Percentiles rank a stretch among this genome's conserved stretches.
These are phyloP conservation scores for Papilio xuthus DNA, from an alignment of 1,140 invertebrate species.

Conservation along the genomic window DNA sequence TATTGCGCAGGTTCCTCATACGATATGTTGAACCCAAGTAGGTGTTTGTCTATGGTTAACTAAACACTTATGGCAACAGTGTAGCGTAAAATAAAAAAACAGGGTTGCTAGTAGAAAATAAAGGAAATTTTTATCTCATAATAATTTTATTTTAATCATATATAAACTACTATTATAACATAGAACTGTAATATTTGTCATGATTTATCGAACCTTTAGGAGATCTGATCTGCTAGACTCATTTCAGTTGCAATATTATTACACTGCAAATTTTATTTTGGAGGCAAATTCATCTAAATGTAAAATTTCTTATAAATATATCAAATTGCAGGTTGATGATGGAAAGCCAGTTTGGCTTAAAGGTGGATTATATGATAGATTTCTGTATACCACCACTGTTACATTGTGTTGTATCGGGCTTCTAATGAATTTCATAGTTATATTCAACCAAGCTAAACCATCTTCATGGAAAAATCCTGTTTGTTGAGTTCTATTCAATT, in stretches of 20 bases:
- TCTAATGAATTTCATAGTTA: constrained; percentile 52
- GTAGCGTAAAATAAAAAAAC: too few species aligned
- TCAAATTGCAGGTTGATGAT: constrained; percentile 79
- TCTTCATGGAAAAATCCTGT: constrained; percentile 58
- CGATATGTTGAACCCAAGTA: too few species aligned
- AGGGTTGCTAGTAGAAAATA: too few species aligned
- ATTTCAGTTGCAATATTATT: neutral
- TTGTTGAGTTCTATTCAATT: too few species aligned
- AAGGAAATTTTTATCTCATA: too few species aligned
- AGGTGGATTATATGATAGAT: constrained; percentile 81
- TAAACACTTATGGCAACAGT: too few species aligned
- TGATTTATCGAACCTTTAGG: too few species aligned
- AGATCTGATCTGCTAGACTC: neutral
- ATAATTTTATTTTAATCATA: too few species aligned
- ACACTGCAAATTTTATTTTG: neutral
- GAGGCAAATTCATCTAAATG: neutral
- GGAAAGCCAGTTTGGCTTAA: constrained; percentile 84
- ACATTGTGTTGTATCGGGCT: constrained; percentile 69
- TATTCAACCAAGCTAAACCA: constrained; percentile 75
- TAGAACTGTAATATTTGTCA: too few species aligned
- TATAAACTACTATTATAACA: too few species aligned
- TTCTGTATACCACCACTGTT: constrained; percentile 80
- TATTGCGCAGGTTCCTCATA: too few species aligned
- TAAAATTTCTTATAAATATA: neutral
- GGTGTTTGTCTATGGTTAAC: too few species aligned